Evolutionary conservation across 2,113 vertebrate genomes (phyloP).

Genomic region (Picathartes gymnocephalus): DNA sequence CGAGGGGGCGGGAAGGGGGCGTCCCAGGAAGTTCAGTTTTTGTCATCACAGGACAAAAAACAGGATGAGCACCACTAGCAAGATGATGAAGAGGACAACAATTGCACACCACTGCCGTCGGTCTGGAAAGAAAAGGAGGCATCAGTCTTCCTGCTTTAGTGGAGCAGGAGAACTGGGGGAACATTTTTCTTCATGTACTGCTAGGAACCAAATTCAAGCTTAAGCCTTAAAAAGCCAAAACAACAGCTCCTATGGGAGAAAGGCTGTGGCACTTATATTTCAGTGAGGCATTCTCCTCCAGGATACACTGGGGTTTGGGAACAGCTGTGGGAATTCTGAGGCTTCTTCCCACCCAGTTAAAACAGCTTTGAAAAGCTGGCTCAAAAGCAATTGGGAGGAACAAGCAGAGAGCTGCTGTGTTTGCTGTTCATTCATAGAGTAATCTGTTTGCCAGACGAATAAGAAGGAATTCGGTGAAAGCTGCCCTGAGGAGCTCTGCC

Average conservation of each 20-base stretch:
- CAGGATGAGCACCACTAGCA: conserved; percentile 88
- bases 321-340: neutral
- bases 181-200: neutral
- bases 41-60: conserved; percentile 84
- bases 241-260: neutral
- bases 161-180: neutral
- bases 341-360: neutral
- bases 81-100: conserved; percentile 82
- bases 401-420: neutral
- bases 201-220: neutral
- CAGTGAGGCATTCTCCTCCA: neutral
- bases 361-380: neutral
- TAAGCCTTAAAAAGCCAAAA: neutral
- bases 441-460: neutral
- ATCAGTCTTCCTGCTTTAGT: neutral
- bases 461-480: neutral
- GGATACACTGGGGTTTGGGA: neutral
- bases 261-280: neutral
- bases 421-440: neutral
- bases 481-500: neutral
- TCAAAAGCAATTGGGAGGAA: neutral
- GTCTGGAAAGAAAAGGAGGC: conserved; percentile 75
- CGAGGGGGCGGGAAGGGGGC: neutral
- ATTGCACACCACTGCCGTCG: conserved; percentile 98
- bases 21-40: neutral